Evolutionary conservation across 2,888 invertebrate genomes (phyloP).

Genomic region (Beris morrisii): DNA sequence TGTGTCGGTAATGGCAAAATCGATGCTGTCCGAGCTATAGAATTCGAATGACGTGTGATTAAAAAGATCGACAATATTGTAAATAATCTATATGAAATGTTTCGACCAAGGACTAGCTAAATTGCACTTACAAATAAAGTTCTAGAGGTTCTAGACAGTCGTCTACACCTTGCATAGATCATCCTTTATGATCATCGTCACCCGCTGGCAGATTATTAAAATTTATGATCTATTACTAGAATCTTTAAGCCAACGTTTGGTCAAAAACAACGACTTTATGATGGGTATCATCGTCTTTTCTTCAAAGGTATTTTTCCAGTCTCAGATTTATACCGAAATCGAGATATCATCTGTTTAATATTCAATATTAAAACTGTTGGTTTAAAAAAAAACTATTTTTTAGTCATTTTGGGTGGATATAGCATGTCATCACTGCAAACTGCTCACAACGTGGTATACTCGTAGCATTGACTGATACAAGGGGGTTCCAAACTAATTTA

Average conservation of each 20-base stretch:
- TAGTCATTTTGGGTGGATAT: too few relatives aligned
- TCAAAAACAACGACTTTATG: background rate
- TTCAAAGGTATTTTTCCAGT: background rate
- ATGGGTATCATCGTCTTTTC: background rate
- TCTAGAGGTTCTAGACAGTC: conserved; percentile 5
- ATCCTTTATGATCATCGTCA: conserved; percentile 22
- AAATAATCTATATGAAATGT: too few relatives aligned
- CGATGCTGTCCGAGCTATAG: conserved; percentile 9
- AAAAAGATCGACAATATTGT: background rate
- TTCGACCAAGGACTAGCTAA: conserved; percentile 10
- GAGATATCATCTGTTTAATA: too few relatives aligned
- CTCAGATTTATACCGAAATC: too few relatives aligned
- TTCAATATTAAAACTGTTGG: too few relatives aligned
- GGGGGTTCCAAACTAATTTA: too few relatives aligned
- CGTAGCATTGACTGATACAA: too few relatives aligned
- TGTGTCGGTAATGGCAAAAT: conserved; percentile 13
- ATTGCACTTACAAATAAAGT: conserved; percentile 4
- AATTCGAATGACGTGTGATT: conserved; percentile 19
- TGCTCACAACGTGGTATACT: too few relatives aligned
- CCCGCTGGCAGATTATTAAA: conserved; percentile 30
- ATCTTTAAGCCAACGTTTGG: conserved; percentile 1
- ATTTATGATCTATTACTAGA: conserved; percentile 25
- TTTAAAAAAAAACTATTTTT: too few relatives aligned
- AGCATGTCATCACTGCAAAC: too few relatives aligned
- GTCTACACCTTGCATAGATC: conserved; percentile 3